A percentile compares a stretch with the other conserved stretches of the same genome.
Evolutionary conservation across 2,888 invertebrate genomes (phyloP).

Genomic region (Hydrotaea cyrtoneurina): DNA sequence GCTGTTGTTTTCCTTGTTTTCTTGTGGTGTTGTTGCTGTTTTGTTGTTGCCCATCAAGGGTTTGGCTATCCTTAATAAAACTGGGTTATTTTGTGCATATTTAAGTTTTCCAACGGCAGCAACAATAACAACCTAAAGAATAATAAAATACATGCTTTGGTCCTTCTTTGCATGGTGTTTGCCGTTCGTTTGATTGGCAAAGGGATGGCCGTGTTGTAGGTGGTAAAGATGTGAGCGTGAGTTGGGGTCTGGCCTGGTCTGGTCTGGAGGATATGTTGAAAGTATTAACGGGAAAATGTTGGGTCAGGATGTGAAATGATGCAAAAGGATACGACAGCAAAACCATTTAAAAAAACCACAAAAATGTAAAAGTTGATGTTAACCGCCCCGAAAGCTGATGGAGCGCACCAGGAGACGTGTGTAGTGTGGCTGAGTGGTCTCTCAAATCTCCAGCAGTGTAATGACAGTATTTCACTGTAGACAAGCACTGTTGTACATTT

Average conservation of each 20-base stretch:
- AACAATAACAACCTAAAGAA: conserved; percentile 18
- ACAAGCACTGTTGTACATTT: not conserved
- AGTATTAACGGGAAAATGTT: conserved; percentile 18
- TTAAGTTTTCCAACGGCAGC: conserved; percentile 23
- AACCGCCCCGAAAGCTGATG: not conserved
- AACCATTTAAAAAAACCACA: conserved; percentile 31
- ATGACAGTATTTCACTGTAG: not conserved
- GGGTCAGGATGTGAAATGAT: conserved; percentile 25
- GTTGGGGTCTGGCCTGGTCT: not conserved
- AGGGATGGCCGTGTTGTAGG: not conserved
- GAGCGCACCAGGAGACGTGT: not conserved
- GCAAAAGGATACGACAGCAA: conserved; percentile 5
- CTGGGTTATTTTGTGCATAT: conserved; percentile 39
- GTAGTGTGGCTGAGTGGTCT: not conserved
- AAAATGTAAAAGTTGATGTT: conserved; percentile 31
- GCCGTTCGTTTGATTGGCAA: conserved; percentile 7
- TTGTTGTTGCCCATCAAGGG: conserved; percentile 3
- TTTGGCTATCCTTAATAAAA: conserved; percentile 15
- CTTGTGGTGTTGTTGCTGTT: not conserved
- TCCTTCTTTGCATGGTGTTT: not conserved
- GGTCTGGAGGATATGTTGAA: conserved; percentile 27
- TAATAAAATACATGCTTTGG: conserved; percentile 20
- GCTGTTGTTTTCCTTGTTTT: not conserved
- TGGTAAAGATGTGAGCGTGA: too few relatives aligned
- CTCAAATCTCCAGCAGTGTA: not conserved